Percentiles rank a stretch among this genome's conserved stretches.
These are phyloP conservation scores for Notiomystis cincta DNA, from an alignment of 2,113 vertebrate species.

Conservation along the genomic window DNA sequence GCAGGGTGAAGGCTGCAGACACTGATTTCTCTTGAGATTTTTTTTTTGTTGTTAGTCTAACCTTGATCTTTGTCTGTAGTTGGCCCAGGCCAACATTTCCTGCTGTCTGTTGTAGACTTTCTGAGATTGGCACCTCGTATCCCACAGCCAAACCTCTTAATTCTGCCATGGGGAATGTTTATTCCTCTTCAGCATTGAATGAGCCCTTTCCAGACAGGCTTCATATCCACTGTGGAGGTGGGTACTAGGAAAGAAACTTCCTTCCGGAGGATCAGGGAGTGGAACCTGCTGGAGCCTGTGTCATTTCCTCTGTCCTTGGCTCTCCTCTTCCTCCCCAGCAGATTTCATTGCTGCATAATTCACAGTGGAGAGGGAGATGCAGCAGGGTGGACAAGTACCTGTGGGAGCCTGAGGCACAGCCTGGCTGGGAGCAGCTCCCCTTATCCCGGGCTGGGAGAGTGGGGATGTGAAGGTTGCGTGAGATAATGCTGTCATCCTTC, in stretches of 20 bases:
- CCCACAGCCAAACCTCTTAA: conserved; percentile 6
- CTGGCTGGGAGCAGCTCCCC: background rate
- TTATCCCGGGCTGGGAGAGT: background rate
- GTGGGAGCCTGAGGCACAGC: background rate
- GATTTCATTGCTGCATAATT: background rate
- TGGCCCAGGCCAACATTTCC: background rate
- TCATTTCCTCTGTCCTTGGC: conserved; percentile 65
- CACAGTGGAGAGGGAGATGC: background rate
- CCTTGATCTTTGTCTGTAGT: conserved; percentile 33
- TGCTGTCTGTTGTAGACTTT: background rate
- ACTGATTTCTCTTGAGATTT: background rate
- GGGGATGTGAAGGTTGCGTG: background rate
- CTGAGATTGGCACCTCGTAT: conserved; percentile 31
- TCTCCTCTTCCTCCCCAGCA: conserved; percentile 39
- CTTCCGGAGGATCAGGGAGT: conserved; percentile 68
- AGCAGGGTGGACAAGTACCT: background rate
- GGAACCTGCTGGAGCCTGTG: conserved; percentile 58
- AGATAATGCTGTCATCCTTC: background rate
- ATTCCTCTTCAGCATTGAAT: conserved; percentile 30
- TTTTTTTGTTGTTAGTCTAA: background rate
- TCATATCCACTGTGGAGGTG: conserved; percentile 38
- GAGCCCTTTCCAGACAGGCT: conserved; percentile 44
- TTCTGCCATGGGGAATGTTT: conserved; percentile 48
- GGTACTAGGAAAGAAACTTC: conserved; percentile 62
- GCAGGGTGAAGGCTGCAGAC: background rate